phyloP scores from a whole-genome alignment of 2,888 invertebrate genomes.

The Xestia c-nigrum region DNA sequence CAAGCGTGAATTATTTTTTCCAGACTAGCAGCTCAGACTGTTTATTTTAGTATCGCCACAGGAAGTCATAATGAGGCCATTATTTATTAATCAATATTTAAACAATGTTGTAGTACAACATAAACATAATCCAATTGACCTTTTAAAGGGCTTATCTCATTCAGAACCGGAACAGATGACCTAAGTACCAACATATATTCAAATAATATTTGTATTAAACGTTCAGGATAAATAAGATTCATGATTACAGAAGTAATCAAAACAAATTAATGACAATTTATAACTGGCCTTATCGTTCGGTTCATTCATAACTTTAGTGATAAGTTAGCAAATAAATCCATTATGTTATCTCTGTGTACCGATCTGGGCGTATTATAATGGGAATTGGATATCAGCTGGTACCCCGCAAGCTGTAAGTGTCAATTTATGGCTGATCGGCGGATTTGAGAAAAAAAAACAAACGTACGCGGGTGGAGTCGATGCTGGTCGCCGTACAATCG shows the following conservation, averaged over 20 bases:
- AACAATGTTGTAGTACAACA: constrained; percentile 54
- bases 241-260: constrained; percentile 64
- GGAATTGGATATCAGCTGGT: constrained; percentile 58
- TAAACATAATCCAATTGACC: constrained; percentile 61
- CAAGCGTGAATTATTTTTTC: constrained; percentile 14
- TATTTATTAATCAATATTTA: constrained; percentile 53
- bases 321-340: constrained; percentile 70
- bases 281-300: constrained; percentile 59
- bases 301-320: constrained; percentile 69
- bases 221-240: constrained; percentile 61
- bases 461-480: constrained; percentile 22
- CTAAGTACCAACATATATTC: constrained; percentile 45
- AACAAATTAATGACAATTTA: constrained; percentile 68
- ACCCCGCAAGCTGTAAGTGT: constrained; percentile 43
- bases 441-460: constrained; percentile 33
- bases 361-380: constrained; percentile 59
- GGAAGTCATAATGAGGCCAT: constrained; percentile 53
- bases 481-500: constrained; percentile 19
- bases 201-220: constrained; percentile 58
- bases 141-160: constrained; percentile 58
- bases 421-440: constrained; percentile 35
- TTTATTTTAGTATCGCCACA: constrained; percentile 48
- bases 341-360: constrained; percentile 63
- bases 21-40: constrained; percentile 1
- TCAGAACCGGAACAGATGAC: constrained; percentile 62